A percentile compares a stretch with the other conserved stretches of the same genome.
These are phyloP conservation scores for Drosophila antonietae DNA, from an alignment of 2,888 invertebrate species.

Conservation along the genomic window DNA sequence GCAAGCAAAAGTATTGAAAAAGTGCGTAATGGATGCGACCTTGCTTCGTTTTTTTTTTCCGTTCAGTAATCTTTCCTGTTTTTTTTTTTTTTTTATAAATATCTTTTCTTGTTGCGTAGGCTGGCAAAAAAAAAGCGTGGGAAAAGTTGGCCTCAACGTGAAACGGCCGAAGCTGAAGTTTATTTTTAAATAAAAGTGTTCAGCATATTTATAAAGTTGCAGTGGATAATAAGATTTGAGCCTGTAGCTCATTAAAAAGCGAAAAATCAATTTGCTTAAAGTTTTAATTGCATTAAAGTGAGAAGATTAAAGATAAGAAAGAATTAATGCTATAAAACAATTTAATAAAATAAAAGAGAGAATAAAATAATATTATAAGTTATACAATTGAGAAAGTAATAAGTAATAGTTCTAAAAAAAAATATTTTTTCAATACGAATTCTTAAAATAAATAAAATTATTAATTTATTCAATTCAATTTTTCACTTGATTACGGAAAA, in stretches of 20 bases:
- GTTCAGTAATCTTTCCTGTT: neutral
- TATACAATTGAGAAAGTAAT: no score
- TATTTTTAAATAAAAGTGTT: constrained; percentile 4
- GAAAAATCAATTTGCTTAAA: neutral
- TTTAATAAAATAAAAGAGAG: no score
- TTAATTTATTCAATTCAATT: no score
- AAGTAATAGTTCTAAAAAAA: no score
- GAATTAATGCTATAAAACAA: no score
- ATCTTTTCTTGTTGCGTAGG: constrained; percentile 21
- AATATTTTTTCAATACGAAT: no score
- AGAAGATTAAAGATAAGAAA: neutral
- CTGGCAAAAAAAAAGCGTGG: constrained; percentile 23
- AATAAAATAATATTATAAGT: no score
- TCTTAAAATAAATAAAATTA: no score
- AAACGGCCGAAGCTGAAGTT: constrained; percentile 6
- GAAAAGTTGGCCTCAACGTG: constrained; percentile 23
- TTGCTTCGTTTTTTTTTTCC: constrained; percentile 15
- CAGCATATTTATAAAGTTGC: constrained; percentile 1
- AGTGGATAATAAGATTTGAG: neutral
- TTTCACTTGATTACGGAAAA: no score
- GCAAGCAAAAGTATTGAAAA: constrained; percentile 16
- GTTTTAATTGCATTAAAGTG: neutral
- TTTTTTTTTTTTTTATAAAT: neutral
- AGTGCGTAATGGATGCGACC: constrained; percentile 39
- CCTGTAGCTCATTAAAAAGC: neutral